Evolutionary conservation across 1,140 invertebrate genomes (phyloP), one percentile per base, ranked within the genome.

Genomic region (Dreissena polymorpha): DNA sequence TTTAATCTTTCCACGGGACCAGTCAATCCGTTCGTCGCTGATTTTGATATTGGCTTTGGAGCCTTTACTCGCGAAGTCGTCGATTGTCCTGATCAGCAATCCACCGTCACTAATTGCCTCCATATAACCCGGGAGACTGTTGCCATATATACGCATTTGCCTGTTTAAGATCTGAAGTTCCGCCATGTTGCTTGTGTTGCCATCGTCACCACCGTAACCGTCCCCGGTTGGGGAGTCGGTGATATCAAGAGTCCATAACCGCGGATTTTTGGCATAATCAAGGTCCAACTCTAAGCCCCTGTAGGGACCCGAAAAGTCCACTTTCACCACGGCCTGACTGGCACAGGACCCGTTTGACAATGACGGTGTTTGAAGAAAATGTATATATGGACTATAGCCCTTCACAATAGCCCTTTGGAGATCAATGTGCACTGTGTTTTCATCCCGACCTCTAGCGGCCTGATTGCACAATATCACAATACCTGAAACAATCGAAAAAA

Each of bases 161-260:
- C 89, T 83, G 79, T 92, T 92, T 55, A 89, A 87, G 64, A 92
- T 88, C 67, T 92, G 90, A 27, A 85, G 81, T 77, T 92, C 92
- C 0, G 92, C 92, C 86, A 88, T 91, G 85, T 90, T 90, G 71
- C 88, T 88, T 10, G 87, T 90, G 27, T 89, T 89, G 0, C 88
- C 88, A 79, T 91, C 88, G 77, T 90, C 90, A 1, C 89, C 90
- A 12, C 91, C 91, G 72, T 90, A 90, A 0, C 91, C 91, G 72
- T 92, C 89, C 2, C 89, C 90, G 1, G 85, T 88, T 8, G 86
- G 81, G 6, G 91, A 92, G 71, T 93, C 91, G 0, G 91, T 90
- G 51, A 93, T 86, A 83, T 92, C 88, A 21, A 92, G 72, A 0
- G 92, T 92, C 92, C 92, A 92, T 21, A 91, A 83, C 13, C 88